Evolutionary conservation across 2,797 vertebrate genomes (phyloP).

Genomic region (Bradypus variegatus): DNA sequence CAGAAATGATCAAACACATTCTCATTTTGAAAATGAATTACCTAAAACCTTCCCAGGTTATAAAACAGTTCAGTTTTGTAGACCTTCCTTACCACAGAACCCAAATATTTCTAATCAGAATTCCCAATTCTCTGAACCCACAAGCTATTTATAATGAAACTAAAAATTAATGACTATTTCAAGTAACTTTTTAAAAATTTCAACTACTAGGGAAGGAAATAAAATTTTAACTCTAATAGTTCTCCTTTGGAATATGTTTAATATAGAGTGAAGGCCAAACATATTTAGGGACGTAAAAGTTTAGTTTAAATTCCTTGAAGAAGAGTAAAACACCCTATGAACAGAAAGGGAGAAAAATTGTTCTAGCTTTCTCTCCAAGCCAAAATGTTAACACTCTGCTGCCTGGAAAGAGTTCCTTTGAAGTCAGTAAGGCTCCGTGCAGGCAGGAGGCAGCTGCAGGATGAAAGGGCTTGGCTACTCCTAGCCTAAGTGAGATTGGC

Average conservation of each 20-base stretch:
- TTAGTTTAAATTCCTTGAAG: slow-evolving; percentile 23
- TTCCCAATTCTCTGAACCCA: background rate
- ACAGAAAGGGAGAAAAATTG: slow-evolving; percentile 31
- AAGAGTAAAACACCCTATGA: slow-evolving; percentile 22
- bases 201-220: slow-evolving; percentile 1
- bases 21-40: slow-evolving; percentile 8
- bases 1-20: background rate
- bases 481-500: background rate
- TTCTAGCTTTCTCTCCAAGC: slow-evolving; percentile 41
- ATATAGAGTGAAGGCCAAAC: slow-evolving; percentile 27
- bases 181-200: background rate
- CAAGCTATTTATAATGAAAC: background rate
- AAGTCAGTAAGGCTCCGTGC: slow-evolving; percentile 27
- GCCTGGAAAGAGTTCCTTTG: slow-evolving; percentile 42
- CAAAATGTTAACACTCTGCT: slow-evolving; percentile 47
- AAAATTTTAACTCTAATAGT: slow-evolving; percentile 19
- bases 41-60: background rate
- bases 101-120: slow-evolving; percentile 14
- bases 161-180: slow-evolving; percentile 15
- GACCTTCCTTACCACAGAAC: background rate
- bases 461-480: slow-evolving; percentile 34
- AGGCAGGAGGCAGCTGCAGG: slow-evolving; percentile 42
- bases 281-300: slow-evolving; percentile 35
- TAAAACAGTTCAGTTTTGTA: background rate
- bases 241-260: slow-evolving; percentile 18